Conservation (phyloP, 35 echinoderm and acorn worm genomes). For the Ophiothrix spiculata region DNA sequence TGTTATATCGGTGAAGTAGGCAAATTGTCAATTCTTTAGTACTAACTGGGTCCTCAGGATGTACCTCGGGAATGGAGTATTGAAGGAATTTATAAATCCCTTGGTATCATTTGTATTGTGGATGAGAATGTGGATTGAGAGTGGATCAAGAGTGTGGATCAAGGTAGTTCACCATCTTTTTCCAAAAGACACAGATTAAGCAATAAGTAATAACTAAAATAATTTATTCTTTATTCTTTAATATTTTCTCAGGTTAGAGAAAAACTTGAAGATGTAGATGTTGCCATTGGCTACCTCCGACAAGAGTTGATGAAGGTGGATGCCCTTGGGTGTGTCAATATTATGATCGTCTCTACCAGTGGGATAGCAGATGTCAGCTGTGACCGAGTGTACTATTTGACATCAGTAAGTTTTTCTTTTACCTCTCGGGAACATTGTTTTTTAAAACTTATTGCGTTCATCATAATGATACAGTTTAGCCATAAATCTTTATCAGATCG, state of each 20-base stretch:
- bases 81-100: background rate
- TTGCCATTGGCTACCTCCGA: constrained; percentile 3
- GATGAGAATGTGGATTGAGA: background rate
- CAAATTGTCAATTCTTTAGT: too few species aligned
- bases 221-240: too few species aligned
- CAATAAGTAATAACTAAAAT: background rate
- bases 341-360: constrained; percentile 29
- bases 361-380: background rate
- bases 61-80: background rate
- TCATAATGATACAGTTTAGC: too few species aligned
- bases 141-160: background rate
- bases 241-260: constrained; percentile 18
- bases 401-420: constrained; percentile 4
- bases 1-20: too few species aligned
- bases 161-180: background rate
- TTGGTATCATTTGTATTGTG: background rate
- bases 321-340: constrained; percentile 10
- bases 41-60: too few species aligned
- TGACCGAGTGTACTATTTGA: constrained; percentile 17
- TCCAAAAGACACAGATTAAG: background rate
- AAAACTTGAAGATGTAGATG: constrained; percentile 3
- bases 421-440: too few species aligned
- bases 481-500: too few species aligned
- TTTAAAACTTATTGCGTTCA: too few species aligned
- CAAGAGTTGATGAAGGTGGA: background rate